These are phyloP conservation scores for Anabacerthia variegaticeps DNA, from an alignment of 2,797 vertebrate genomes.

Conservation along the genomic window DNA sequence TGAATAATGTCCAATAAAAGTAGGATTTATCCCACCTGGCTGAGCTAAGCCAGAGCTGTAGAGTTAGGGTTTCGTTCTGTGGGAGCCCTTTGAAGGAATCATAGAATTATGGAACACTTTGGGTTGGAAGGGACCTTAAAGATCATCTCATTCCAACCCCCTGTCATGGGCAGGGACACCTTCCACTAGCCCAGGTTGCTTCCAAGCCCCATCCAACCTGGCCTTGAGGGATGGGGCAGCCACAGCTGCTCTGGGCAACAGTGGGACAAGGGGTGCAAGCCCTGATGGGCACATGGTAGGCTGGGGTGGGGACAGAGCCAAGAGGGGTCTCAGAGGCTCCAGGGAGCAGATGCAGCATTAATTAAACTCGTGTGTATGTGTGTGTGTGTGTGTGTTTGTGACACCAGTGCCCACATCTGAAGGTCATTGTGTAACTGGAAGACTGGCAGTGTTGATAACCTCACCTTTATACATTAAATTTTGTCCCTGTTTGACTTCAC, in stretches of 20 bases:
- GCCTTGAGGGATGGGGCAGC: neutral
- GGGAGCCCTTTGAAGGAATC: neutral
- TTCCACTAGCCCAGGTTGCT: accelerated
- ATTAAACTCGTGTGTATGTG: accelerated
- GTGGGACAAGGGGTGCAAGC: neutral
- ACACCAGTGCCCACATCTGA: neutral
- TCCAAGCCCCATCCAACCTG: accelerated
- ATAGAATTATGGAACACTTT: neutral
- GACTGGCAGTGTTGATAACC: neutral
- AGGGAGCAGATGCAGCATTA: neutral
- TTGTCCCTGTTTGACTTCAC: neutral
- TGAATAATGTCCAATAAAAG: neutral
- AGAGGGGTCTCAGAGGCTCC: neutral
- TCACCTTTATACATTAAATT: neutral
- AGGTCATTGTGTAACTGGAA: neutral
- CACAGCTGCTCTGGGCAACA: neutral
- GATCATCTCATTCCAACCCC: accelerated
- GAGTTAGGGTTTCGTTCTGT: neutral
- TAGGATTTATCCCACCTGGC: neutral
- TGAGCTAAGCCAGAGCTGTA: neutral
- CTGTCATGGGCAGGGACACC: neutral
- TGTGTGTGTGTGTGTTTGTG: accelerated
- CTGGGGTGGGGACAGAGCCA: neutral
- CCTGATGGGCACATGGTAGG: accelerated
- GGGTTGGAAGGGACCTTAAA: neutral